phyloP scores from a whole-genome alignment of 2,888 invertebrate species.

The Macrophya alboannulata region DNA sequence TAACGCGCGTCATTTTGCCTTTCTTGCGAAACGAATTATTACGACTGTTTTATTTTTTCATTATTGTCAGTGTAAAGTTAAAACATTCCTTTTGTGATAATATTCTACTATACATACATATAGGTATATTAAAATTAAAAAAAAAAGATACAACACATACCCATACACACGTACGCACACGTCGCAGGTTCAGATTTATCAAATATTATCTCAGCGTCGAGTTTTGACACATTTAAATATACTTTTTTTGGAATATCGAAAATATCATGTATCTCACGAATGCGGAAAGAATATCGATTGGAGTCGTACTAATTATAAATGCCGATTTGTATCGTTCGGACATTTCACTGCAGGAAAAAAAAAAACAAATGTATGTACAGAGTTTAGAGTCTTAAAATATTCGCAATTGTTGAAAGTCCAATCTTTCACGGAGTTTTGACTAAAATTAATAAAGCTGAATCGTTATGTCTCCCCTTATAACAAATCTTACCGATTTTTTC shows the following conservation, averaged over 20 bases:
- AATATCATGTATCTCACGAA: not conserved
- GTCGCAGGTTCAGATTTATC: not conserved
- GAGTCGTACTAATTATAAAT: not conserved
- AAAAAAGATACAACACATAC: not conserved
- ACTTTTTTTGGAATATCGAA: not conserved
- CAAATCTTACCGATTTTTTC: not conserved
- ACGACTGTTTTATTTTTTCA: not conserved
- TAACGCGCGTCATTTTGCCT: constrained; percentile 17
- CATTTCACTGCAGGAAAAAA: not conserved
- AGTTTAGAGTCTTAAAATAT: not conserved
- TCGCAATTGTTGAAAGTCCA: not conserved
- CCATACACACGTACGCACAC: not conserved
- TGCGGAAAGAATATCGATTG: not conserved
- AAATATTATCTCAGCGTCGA: not conserved
- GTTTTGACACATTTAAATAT: not conserved
- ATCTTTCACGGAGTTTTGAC: not conserved
- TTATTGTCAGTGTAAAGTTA: not conserved
- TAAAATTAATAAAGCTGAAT: not conserved
- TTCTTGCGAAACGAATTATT: constrained; percentile 20
- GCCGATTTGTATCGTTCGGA: not conserved
- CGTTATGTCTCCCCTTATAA: not conserved
- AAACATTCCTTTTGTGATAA: constrained; percentile 50
- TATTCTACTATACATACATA: constrained; percentile 40
- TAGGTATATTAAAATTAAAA: not conserved
- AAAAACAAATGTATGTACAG: not conserved